These are phyloP conservation scores for Scaptomyza tumidula DNA, from an alignment of 2,888 invertebrate species.

Conservation along the genomic window DNA sequence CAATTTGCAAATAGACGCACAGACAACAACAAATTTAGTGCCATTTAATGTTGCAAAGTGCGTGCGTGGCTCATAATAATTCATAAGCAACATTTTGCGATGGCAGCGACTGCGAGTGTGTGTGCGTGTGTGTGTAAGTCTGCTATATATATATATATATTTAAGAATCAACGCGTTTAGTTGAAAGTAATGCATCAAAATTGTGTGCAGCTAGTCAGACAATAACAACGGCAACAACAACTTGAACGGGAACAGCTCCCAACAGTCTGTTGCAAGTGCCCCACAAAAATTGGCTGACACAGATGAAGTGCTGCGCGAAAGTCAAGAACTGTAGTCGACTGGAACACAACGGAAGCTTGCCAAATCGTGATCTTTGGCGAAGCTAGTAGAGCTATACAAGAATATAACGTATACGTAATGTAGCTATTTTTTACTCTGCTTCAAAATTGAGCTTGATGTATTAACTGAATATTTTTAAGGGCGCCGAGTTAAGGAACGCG, in stretches of 20 bases:
- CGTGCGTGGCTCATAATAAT: slow-evolving; percentile 78
- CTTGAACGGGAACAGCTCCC: slow-evolving; percentile 6
- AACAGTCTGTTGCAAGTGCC: slow-evolving; percentile 6
- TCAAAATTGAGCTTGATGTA: background rate
- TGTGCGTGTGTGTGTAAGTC: slow-evolving; percentile 20
- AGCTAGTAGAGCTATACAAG: background rate
- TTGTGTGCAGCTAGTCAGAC: slow-evolving; percentile 35
- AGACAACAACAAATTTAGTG: slow-evolving; percentile 76
- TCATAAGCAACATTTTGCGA: slow-evolving; percentile 76
- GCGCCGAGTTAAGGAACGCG: background rate
- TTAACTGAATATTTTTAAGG: background rate
- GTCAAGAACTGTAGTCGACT: slow-evolving; percentile 14
- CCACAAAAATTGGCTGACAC: slow-evolving; percentile 48
- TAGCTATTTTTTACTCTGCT: background rate
- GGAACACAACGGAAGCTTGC: slow-evolving; percentile 6
- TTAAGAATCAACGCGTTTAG: slow-evolving; percentile 75
- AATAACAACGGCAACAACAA: slow-evolving; percentile 12
- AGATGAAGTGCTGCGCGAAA: slow-evolving; percentile 55
- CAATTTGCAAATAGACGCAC: slow-evolving; percentile 74
- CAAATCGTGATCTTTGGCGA: slow-evolving; percentile 18
- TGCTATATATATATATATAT: slow-evolving; percentile 43
- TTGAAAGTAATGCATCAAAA: slow-evolving; percentile 79
- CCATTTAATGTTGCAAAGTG: slow-evolving; percentile 80
- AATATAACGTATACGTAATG: slow-evolving; percentile 12
- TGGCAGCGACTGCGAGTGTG: slow-evolving; percentile 48